A percentile compares a stretch with the other conserved stretches of the same genome.
phyloP scores from a whole-genome alignment of 2,888 invertebrate genomes.

The Ormyrus labotus region DNA sequence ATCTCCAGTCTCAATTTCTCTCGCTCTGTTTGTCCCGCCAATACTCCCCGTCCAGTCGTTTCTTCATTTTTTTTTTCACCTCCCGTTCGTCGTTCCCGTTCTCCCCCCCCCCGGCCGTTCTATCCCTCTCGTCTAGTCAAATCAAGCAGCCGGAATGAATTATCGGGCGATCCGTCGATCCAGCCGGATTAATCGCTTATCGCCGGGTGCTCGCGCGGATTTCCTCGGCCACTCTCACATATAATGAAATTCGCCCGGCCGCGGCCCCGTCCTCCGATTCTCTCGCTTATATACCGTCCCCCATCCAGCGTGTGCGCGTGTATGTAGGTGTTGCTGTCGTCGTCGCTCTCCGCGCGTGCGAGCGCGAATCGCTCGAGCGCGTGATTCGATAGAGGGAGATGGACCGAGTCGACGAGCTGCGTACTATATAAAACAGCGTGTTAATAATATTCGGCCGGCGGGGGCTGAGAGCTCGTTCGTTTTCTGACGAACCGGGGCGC shows the following conservation, averaged over 20 bases:
- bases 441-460: slow-evolving; percentile 40
- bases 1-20: neutral
- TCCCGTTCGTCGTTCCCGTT: slow-evolving; percentile 28
- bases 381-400: slow-evolving; percentile 27
- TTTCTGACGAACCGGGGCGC: slow-evolving; percentile 24
- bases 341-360: neutral
- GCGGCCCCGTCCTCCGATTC: neutral
- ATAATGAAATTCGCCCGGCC: slow-evolving; percentile 42
- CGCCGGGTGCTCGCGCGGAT: slow-evolving; percentile 23
- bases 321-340: neutral
- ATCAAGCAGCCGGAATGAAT: slow-evolving; percentile 51
- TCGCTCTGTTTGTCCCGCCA: slow-evolving; percentile 44
- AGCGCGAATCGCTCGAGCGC: slow-evolving; percentile 14
- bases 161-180: slow-evolving; percentile 49
- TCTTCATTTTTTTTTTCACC: slow-evolving; percentile 9
- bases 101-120: neutral
- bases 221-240: slow-evolving; percentile 19
- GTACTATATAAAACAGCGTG: slow-evolving; percentile 29
- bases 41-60: slow-evolving; percentile 32
- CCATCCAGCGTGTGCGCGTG: too few species aligned
- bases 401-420: neutral
- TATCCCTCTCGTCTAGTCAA: slow-evolving; percentile 26
- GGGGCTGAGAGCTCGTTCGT: neutral
- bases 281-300: neutral
- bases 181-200: slow-evolving; percentile 49